Base-by-base conservation (phyloP, 2,797 vertebrate genomes). In the Alauda arvensis region DNA sequence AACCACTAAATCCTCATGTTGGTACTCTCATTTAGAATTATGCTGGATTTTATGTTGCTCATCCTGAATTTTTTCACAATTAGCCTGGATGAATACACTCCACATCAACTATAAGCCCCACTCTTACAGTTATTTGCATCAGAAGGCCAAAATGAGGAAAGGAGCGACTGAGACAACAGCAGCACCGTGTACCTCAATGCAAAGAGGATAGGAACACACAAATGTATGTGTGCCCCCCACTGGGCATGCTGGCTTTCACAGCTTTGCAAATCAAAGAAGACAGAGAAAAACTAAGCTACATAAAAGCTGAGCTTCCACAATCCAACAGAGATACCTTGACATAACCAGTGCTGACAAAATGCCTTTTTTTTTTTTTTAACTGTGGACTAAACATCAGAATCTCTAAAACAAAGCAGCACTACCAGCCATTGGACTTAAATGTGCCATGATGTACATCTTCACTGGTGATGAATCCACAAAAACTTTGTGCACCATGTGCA, bases 41-140 rank as follows among this genome's bases (percentile, higher is more conserved):
- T 26, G 20, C 40, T 61, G 57, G 75, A 83, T 74, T 89, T 82
- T 60, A 52, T 8, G 8, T 52, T 83, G 71, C 70, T 89, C 33
- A 71, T 71, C n/a, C 65, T 77, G 45, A 89, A 82, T 79, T 92
- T 88, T 92, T 85, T 52, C 48, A 68, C 49, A 45, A 81, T 72
- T 69, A 87, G 78, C 70, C 31, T 85, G 56, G 48, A 85, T 62
- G 26, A 59, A 43, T 24, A 71, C 55, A 56, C 40, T 69, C 69
- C 39, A 51, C 9, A 46, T 68, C 77, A 46, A 10, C 40, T 63
- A 6, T n/a, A 83, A 63, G 53, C 24, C 29, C 14, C 29, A 15
- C 78, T 59, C 45, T 81, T 66, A 42, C 6, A 60, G 26, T 49
- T 59, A 48, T 48, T 69, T 83, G 37, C 26, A 34, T 2, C 51